phyloP scores from a whole-genome alignment of 2,797 vertebrate species.

The Delichon dasypus region DNA sequence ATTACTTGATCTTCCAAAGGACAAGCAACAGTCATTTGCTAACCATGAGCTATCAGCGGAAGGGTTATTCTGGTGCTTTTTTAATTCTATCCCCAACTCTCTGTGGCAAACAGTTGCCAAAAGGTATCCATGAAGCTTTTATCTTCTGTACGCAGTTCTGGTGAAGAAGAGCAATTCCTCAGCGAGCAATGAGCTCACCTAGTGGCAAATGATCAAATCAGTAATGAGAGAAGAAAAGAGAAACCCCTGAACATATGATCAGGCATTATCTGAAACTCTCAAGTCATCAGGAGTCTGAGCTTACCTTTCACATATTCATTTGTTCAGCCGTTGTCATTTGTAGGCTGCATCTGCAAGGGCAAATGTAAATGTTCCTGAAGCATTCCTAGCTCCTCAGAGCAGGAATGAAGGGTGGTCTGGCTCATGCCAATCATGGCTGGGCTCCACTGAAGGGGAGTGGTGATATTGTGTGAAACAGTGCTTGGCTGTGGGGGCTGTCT shows the following conservation, averaged over 20 bases:
- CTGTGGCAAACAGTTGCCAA: background rate
- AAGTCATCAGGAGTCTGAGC: background rate
- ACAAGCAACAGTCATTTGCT: background rate
- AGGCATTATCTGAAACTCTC: background rate
- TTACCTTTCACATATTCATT: background rate
- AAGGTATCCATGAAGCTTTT: background rate
- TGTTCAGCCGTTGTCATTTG: background rate
- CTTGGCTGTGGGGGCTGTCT: background rate
- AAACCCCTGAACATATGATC: background rate
- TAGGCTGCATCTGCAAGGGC: background rate
- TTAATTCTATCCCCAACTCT: background rate
- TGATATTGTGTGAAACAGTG: fast-evolving
- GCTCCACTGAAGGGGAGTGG: background rate
- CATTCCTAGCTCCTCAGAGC: fast-evolving
- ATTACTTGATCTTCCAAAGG: background rate
- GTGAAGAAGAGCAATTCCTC: background rate
- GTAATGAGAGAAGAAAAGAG: background rate
- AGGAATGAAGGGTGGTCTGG: background rate
- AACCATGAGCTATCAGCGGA: background rate
- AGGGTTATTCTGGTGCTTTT: background rate
- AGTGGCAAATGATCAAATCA: background rate
- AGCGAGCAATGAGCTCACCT: fast-evolving
- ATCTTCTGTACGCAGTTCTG: background rate
- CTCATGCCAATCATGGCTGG: fast-evolving
- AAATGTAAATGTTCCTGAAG: fast-evolving